phyloP scores from a whole-genome alignment of 2,888 invertebrate species.

The Boloria selene region DNA sequence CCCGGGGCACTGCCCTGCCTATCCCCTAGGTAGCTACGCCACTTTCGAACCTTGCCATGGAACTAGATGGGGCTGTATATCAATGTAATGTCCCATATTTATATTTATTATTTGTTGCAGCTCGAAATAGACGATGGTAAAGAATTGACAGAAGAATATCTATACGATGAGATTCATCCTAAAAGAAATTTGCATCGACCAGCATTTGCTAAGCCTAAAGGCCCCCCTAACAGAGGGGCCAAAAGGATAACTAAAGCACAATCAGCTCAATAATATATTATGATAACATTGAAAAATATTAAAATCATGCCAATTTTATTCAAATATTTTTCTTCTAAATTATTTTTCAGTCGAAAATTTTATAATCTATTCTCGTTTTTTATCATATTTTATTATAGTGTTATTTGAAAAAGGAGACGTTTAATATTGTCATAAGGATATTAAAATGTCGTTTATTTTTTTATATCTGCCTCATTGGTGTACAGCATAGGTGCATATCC shows the following conservation, averaged over 20 bases:
- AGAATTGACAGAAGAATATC: slow-evolving; percentile 94
- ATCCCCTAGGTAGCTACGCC: too few relatives aligned
- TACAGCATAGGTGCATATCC: too few relatives aligned
- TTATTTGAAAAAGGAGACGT: not conserved
- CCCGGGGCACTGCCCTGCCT: too few relatives aligned
- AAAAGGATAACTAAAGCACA: slow-evolving; percentile 91
- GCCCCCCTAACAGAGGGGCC: slow-evolving; percentile 96
- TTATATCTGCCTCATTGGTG: too few relatives aligned
- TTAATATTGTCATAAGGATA: not conserved
- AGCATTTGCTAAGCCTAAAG: slow-evolving; percentile 98
- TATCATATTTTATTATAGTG: not conserved
- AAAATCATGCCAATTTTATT: slow-evolving; percentile 13
- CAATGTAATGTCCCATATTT: too few relatives aligned
- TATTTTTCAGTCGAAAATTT: slow-evolving; percentile 7
- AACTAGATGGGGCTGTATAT: too few relatives aligned
- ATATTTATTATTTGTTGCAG: slow-evolving; percentile 69
- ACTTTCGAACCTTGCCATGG: too few relatives aligned
- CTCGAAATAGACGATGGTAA: slow-evolving; percentile 95
- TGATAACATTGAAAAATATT: not conserved
- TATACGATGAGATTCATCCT: slow-evolving; percentile 97
- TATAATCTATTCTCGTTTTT: slow-evolving; percentile 7
- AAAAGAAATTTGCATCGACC: slow-evolving; percentile 93
- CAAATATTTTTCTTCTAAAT: slow-evolving; percentile 7
- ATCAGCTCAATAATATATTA: slow-evolving; percentile 60
- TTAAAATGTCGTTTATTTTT: too few relatives aligned